These are phyloP conservation scores for Pelecanoides urinatrix DNA, from an alignment of 2,113 vertebrate genomes.

Conservation along the genomic window DNA sequence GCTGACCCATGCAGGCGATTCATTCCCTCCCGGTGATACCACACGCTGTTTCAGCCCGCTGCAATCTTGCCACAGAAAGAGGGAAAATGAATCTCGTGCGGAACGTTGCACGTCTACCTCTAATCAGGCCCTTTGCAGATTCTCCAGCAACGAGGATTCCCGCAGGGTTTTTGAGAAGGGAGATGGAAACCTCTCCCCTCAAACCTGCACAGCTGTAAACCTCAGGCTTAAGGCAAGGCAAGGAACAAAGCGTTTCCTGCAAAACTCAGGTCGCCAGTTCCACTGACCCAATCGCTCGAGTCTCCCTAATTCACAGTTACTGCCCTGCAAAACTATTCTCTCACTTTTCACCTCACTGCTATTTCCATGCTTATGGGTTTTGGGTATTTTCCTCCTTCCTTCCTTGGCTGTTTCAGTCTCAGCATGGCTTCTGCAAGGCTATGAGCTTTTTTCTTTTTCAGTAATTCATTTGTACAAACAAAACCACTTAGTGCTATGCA, in stretches of 20 bases:
- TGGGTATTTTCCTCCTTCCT: neutral
- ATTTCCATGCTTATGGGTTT: neutral
- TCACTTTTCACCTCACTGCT: neutral
- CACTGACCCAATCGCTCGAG: neutral
- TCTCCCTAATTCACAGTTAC: neutral
- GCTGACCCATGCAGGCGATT: accelerated
- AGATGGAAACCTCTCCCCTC: neutral
- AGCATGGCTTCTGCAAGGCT: neutral
- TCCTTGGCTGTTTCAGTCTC: neutral
- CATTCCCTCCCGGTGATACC: no score
- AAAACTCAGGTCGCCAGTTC: neutral
- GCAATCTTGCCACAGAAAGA: neutral
- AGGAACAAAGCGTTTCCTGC: neutral
- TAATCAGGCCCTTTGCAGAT: neutral
- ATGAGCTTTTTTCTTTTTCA: neutral
- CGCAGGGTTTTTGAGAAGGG: neutral
- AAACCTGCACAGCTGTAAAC: neutral
- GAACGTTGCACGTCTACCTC: neutral
- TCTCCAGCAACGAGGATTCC: neutral
- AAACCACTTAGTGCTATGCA: neutral
- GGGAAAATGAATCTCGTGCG: neutral
- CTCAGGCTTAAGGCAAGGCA: neutral
- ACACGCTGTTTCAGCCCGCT: accelerated
- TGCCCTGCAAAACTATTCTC: neutral
- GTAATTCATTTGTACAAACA: neutral